A percentile compares a stretch with the other conserved stretches of the same genome.
Evolutionary conservation across 2,113 vertebrate species (phyloP).

Genomic region (Phalacrocorax carbo): DNA sequence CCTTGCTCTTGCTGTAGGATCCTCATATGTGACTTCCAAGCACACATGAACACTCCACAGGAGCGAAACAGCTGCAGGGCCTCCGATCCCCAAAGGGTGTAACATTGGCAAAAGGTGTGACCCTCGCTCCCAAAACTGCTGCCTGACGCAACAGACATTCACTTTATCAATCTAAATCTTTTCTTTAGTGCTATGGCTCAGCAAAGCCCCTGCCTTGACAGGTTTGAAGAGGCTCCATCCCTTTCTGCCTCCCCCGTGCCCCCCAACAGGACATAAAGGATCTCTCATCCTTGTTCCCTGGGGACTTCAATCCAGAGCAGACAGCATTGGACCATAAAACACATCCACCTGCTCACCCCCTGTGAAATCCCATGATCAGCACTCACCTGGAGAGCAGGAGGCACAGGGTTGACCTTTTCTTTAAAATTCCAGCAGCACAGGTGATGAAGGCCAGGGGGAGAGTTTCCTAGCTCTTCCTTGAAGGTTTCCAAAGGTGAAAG

Average conservation of each 20-base stretch:
- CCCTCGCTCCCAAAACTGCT: background rate
- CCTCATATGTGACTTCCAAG: background rate
- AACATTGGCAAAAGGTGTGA: background rate
- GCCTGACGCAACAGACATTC: background rate
- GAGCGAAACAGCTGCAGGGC: background rate
- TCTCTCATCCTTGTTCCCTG: background rate
- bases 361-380: background rate
- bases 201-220: background rate
- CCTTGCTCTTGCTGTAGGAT: background rate
- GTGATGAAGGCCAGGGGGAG: background rate
- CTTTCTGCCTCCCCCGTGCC: background rate
- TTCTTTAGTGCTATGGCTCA: background rate
- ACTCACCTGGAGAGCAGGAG: background rate
- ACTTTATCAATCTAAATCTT: background rate
- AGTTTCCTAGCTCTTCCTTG: background rate
- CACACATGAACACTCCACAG: background rate
- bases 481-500: background rate
- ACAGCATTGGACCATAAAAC: background rate
- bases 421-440: background rate
- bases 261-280: background rate
- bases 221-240: background rate
- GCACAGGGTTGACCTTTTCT: background rate
- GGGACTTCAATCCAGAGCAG: background rate
- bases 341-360: background rate
- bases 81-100: background rate